Conservation (phyloP, 2,113 vertebrate species). For the Bubo blakistoni region DNA sequence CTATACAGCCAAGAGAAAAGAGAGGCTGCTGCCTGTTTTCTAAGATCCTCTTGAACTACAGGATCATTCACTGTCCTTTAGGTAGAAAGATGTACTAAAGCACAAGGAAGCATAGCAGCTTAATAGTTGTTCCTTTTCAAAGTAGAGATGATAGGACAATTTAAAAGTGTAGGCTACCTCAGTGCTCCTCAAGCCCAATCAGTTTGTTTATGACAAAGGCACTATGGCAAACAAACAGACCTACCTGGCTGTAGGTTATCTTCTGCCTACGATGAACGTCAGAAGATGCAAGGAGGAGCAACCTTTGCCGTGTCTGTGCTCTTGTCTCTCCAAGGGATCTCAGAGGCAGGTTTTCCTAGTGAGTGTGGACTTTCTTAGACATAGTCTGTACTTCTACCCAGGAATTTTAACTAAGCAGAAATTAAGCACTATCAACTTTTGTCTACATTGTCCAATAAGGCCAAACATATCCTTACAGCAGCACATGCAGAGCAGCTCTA, state of each 20-base stretch:
- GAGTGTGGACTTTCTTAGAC: neutral
- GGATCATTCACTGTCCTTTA: neutral
- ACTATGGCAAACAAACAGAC: neutral
- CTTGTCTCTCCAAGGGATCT: neutral
- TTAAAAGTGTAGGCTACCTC: neutral
- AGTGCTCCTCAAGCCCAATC: neutral
- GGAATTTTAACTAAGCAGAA: neutral
- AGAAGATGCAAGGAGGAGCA: neutral
- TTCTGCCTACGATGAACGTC: neutral
- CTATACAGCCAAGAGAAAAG: neutral
- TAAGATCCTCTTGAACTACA: neutral
- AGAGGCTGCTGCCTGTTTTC: neutral
- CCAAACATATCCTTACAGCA: neutral
- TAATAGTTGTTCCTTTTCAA: neutral
- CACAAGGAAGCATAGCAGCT: neutral
- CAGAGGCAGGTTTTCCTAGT: neutral
- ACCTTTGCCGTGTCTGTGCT: neutral
- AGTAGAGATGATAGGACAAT: neutral
- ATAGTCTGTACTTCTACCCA: neutral
- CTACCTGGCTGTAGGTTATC: neutral
- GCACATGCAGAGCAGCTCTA: neutral
- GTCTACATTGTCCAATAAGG: neutral
- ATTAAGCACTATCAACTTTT: neutral
- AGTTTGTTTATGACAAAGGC: neutral
- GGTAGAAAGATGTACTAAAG: neutral